Percentiles rank a stretch among this genome's conserved stretches.
These are phyloP conservation scores for Carollia perspicillata DNA, from an alignment of 2,113 vertebrate genomes.

Conservation along the genomic window DNA sequence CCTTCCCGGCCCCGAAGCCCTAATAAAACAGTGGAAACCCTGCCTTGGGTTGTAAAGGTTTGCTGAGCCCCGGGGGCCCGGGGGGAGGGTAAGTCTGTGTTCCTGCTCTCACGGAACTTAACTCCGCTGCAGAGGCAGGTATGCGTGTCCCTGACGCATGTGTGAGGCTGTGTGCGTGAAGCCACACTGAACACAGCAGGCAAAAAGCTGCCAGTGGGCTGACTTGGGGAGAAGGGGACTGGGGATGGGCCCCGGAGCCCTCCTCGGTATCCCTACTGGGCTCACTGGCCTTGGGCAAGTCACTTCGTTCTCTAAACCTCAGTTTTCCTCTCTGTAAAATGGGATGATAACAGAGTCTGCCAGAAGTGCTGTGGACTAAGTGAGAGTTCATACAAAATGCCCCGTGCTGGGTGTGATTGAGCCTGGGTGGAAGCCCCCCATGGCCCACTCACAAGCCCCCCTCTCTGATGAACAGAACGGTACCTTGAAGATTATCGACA, in stretches of 20 bases:
- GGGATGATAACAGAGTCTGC: background rate
- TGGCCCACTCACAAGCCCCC: background rate
- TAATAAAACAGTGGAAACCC: no score
- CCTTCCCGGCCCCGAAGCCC: rapidly evolving
- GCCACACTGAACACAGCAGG: background rate
- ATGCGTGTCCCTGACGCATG: rapidly evolving
- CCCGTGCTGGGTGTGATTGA: background rate
- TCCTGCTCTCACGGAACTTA: background rate
- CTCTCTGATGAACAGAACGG: slow-evolving; percentile 87
- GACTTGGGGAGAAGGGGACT: background rate
- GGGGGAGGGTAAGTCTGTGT: background rate
- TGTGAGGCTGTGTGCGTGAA: background rate
- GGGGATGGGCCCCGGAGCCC: background rate
- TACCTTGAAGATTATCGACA: slow-evolving; percentile 94
- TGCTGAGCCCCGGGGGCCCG: background rate
- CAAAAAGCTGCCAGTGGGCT: rapidly evolving
- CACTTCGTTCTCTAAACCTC: background rate
- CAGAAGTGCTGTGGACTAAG: background rate
- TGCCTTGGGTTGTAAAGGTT: background rate
- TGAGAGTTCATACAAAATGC: background rate
- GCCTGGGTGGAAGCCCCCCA: background rate
- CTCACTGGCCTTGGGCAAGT: background rate
- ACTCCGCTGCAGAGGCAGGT: background rate
- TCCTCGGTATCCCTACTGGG: background rate
- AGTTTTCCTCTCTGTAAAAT: background rate